Evolutionary conservation across 2,888 invertebrate species (phyloP).

Genomic region (Calliopum simillimum): DNA sequence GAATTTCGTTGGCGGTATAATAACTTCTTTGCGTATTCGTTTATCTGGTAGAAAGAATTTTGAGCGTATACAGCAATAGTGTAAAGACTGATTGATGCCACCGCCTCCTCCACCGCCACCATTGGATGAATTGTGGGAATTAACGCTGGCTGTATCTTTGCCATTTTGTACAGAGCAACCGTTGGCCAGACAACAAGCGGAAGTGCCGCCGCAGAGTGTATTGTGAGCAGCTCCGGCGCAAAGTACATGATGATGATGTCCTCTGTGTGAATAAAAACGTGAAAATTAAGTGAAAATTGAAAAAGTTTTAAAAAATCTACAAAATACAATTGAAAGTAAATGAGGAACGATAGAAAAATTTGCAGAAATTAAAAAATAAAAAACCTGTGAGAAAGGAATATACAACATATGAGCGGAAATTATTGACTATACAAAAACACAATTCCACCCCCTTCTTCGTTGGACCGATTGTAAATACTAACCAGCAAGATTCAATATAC

Average conservation of each 20-base stretch:
- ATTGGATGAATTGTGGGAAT: conserved; percentile 34
- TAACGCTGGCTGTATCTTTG: conserved; percentile 35
- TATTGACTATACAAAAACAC: too few relatives aligned
- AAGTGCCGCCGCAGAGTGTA: conserved; percentile 48
- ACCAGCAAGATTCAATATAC: too few relatives aligned
- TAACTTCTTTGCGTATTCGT: conserved; percentile 78
- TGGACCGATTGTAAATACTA: too few relatives aligned
- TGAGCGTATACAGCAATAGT: conserved; percentile 67
- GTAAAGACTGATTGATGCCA: conserved; percentile 48
- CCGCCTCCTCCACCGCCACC: too few relatives aligned
- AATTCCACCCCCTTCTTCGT: too few relatives aligned
- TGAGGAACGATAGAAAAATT: background rate
- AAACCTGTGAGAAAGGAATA: too few relatives aligned
- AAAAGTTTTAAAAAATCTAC: background rate
- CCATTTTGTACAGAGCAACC: conserved; percentile 51
- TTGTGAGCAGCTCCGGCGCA: conserved; percentile 55
- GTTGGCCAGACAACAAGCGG: conserved; percentile 54
- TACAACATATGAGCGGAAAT: too few relatives aligned
- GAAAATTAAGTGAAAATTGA: background rate
- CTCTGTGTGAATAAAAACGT: conserved; percentile 35
- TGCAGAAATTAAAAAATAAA: too few relatives aligned
- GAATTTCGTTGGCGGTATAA: conserved; percentile 93
- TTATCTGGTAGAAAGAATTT: conserved; percentile 83
- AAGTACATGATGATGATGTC: conserved; percentile 59
- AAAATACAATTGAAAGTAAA: background rate